phyloP scores from a whole-genome alignment of 2,797 vertebrate species.

The Tangara arthus region DNA sequence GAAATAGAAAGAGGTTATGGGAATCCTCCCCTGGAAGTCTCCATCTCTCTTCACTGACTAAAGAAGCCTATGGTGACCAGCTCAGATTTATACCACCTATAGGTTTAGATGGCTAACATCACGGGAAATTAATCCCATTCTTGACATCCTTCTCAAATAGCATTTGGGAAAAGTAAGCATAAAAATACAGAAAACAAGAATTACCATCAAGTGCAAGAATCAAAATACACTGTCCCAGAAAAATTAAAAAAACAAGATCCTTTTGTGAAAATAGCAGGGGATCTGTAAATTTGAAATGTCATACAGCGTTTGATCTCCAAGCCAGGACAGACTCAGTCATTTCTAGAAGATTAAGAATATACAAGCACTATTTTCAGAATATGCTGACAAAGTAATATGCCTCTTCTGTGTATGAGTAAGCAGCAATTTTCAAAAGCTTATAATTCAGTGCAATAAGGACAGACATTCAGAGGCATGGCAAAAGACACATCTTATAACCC shows the following conservation, averaged over 20 bases:
- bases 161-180: neutral
- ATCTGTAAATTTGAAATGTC: constrained; percentile 36
- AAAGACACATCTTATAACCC: neutral
- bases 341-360: constrained; percentile 44
- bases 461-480: neutral
- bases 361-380: constrained; percentile 42
- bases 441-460: constrained; percentile 18
- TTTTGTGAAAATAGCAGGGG: constrained; percentile 17
- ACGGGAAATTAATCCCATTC: neutral
- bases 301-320: constrained; percentile 34
- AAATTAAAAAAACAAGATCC: neutral
- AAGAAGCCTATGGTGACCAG: neutral
- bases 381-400: constrained; percentile 47
- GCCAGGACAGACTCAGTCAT: constrained; percentile 1
- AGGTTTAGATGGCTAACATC: neutral
- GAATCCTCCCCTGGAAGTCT: neutral
- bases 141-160: neutral
- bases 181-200: neutral
- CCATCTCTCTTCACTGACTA: neutral
- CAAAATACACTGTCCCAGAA: neutral
- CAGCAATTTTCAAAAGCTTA: constrained; percentile 48
- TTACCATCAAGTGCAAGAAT: neutral
- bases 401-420: constrained; percentile 45
- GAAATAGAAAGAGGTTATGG: neutral
- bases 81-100: neutral